Evolutionary conservation across 2,888 invertebrate species (phyloP).

Genomic region (Drosophila buzzatii): DNA sequence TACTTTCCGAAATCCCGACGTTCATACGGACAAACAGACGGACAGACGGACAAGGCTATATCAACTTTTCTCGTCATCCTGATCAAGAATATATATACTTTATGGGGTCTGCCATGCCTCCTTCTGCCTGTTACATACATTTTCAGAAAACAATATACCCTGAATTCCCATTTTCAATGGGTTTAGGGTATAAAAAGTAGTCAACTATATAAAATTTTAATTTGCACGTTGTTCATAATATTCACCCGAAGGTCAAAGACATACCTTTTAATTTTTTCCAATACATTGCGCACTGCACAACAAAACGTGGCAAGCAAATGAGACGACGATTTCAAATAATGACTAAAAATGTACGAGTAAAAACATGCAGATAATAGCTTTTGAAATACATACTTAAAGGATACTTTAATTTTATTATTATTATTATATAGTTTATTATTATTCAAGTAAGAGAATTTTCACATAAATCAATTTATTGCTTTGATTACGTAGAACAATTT

Average conservation of each 20-base stretch:
- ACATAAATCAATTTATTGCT: not conserved
- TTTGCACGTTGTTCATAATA: constrained; percentile 15
- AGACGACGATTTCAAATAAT: not conserved
- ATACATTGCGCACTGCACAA: constrained; percentile 1
- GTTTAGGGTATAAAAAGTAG: too few relatives aligned
- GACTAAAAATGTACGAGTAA: not conserved
- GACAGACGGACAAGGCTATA: too few relatives aligned
- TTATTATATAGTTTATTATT: not conserved
- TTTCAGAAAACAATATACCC: too few relatives aligned
- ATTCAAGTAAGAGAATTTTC: not conserved
- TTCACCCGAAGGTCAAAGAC: not conserved
- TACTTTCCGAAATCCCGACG: too few relatives aligned
- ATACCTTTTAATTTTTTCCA: not conserved
- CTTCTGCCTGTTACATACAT: too few relatives aligned
- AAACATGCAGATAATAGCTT: too few relatives aligned
- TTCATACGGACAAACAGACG: too few relatives aligned
- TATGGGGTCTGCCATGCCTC: too few relatives aligned
- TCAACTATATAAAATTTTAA: constrained; percentile 16
- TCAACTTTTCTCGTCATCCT: too few relatives aligned
- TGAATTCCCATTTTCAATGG: too few relatives aligned
- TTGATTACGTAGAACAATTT: not conserved
- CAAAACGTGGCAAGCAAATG: not conserved
- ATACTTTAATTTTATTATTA: not conserved
- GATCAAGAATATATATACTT: too few relatives aligned
- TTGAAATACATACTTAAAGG: too few relatives aligned